These are phyloP conservation scores for Clarias gariepinus DNA, from an alignment of 2,113 vertebrate genomes.

Conservation along the genomic window DNA sequence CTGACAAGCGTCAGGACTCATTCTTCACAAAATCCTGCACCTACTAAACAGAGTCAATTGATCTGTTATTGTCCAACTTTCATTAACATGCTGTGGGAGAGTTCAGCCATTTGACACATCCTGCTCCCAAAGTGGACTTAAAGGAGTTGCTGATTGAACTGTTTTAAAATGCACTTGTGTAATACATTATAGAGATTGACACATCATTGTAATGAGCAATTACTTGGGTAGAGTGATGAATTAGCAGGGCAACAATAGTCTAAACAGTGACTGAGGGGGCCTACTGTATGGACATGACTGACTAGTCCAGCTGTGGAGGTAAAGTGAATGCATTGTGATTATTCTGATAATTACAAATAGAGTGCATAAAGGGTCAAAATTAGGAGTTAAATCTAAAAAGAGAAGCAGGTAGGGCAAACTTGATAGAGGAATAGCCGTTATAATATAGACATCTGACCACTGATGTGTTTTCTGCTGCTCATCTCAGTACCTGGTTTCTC, in stretches of 20 bases:
- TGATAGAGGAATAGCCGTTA: background rate
- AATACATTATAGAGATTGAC: constrained; percentile 19
- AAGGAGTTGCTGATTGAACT: background rate
- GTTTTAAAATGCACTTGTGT: background rate
- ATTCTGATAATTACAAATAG: too few species aligned
- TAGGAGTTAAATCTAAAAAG: too few species aligned
- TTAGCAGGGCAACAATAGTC: constrained; percentile 19
- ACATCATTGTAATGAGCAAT: constrained; percentile 5
- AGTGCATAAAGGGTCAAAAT: too few species aligned
- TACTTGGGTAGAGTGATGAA: constrained; percentile 4
- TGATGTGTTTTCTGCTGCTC: constrained; percentile 10
- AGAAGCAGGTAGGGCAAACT: too few species aligned
- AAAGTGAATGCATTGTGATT: too few species aligned
- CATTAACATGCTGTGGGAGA: constrained; percentile 3
- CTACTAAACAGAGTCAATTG: constrained; percentile 1
- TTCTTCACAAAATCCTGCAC: background rate
- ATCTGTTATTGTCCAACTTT: constrained; percentile 15
- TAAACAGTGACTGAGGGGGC: background rate
- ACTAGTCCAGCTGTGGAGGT: background rate
- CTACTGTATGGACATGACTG: background rate
- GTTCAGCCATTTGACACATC: constrained; percentile 2
- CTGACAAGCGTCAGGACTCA: constrained; percentile 10
- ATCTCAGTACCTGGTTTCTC: constrained; percentile 10
- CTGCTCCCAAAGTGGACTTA: background rate
- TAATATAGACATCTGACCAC: background rate